Conservation (phyloP, 2,888 invertebrate species). For the Clivina fossor region DNA sequence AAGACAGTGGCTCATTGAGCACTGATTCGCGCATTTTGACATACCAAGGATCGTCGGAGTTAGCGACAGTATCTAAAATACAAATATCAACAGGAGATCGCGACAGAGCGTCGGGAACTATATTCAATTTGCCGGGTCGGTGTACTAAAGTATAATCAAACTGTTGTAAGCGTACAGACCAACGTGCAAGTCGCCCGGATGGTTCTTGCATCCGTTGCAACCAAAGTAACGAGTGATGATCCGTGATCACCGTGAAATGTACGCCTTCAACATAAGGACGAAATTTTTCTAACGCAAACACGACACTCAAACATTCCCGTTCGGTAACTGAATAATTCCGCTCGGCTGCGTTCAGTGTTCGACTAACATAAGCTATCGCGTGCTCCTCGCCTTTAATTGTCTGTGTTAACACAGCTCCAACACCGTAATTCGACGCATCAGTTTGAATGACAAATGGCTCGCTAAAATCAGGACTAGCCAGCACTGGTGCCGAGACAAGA, state of each 20-base stretch:
- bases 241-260: neutral
- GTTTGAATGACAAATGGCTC: neutral
- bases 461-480: conserved; percentile 3
- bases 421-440: neutral
- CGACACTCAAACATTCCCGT: neutral
- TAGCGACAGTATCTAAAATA: no score
- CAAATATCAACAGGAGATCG: neutral
- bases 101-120: neutral
- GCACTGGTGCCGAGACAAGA: neutral
- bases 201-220: neutral
- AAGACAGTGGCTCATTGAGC: no score
- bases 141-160: neutral
- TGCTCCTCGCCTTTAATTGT: neutral
- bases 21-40: no score
- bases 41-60: no score
- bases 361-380: neutral
- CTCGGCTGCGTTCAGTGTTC: neutral
- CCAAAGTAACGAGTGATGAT: neutral
- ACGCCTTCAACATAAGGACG: neutral
- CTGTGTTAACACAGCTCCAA: neutral
- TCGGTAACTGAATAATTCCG: neutral
- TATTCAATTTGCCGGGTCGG: neutral
- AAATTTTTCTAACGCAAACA: neutral
- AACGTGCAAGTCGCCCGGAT: neutral
- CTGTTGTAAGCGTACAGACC: neutral